Percentiles rank a stretch among this genome's conserved stretches.
Evolutionary conservation across 2,797 vertebrate genomes (phyloP).

Genomic region (Anas capensis): DNA sequence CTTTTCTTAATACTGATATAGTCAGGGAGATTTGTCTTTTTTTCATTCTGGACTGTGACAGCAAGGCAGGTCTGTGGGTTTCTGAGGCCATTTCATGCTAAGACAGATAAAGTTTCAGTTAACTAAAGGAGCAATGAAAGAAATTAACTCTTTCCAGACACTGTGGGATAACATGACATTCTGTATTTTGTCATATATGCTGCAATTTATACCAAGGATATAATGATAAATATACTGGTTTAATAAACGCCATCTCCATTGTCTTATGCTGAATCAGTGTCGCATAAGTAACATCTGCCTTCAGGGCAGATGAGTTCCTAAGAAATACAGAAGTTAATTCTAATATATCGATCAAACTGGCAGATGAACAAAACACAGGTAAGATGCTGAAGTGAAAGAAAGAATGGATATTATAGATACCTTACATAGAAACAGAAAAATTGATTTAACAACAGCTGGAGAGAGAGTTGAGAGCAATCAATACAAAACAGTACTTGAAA

Average conservation of each 20-base stretch:
- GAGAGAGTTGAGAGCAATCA: background rate
- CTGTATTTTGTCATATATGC: background rate
- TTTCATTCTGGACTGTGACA: background rate
- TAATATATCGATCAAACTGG: background rate
- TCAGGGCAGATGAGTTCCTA: rapidly evolving
- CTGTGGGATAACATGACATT: rapidly evolving
- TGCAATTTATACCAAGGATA: background rate
- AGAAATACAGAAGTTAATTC: background rate
- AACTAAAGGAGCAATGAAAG: background rate
- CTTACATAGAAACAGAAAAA: background rate
- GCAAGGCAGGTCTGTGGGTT: background rate
- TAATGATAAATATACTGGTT: background rate
- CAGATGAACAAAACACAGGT: background rate
- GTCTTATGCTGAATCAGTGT: background rate
- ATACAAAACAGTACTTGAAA: background rate
- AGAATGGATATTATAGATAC: background rate
- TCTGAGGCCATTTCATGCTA: background rate
- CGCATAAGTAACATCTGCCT: background rate
- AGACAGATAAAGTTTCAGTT: background rate
- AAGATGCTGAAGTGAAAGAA: background rate
- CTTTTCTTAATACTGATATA: background rate
- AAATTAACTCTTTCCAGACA: background rate
- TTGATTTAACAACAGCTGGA: background rate
- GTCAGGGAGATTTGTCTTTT: background rate
- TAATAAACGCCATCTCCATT: background rate